phyloP scores from a whole-genome alignment of 2,888 invertebrate species.

The Micoletzkya japonica region DNA sequence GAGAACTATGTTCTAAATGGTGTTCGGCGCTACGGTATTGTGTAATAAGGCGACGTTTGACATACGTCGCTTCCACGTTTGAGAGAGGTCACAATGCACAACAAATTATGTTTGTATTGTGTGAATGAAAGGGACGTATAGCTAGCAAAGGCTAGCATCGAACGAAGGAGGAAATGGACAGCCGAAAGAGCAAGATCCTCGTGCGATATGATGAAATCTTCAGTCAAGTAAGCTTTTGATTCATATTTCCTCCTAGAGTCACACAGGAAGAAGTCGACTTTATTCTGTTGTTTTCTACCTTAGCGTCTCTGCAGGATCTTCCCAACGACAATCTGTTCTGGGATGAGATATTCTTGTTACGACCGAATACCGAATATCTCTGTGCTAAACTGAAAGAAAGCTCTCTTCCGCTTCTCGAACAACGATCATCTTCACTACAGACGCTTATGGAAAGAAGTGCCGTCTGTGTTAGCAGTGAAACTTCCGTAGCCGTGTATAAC shows the following conservation, averaged over 20 bases:
- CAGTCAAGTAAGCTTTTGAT: slow-evolving; percentile 3
- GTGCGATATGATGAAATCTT: slow-evolving; percentile 25
- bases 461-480: slow-evolving; percentile 19
- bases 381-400: slow-evolving; percentile 1
- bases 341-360: slow-evolving; percentile 23
- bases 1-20: too few species aligned
- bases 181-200: slow-evolving; percentile 17
- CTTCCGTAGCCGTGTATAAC: slow-evolving; percentile 15
- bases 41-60: too few species aligned
- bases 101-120: too few species aligned
- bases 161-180: neutral
- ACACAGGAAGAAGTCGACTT: too few species aligned
- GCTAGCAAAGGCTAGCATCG: too few species aligned
- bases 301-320: neutral
- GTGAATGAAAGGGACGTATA: too few species aligned
- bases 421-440: neutral
- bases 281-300: too few species aligned
- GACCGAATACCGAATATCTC: slow-evolving; percentile 14
- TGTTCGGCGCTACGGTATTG: too few species aligned
- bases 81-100: too few species aligned
- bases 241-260: neutral
- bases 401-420: neutral
- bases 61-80: too few species aligned
- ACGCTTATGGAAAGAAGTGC: slow-evolving; percentile 12
- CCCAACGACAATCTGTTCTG: slow-evolving; percentile 9